Percentiles rank a stretch among this genome's conserved stretches.
These are phyloP conservation scores for Leptestheria dahalacensis DNA, from an alignment of 1,140 invertebrate species.

Conservation along the genomic window DNA sequence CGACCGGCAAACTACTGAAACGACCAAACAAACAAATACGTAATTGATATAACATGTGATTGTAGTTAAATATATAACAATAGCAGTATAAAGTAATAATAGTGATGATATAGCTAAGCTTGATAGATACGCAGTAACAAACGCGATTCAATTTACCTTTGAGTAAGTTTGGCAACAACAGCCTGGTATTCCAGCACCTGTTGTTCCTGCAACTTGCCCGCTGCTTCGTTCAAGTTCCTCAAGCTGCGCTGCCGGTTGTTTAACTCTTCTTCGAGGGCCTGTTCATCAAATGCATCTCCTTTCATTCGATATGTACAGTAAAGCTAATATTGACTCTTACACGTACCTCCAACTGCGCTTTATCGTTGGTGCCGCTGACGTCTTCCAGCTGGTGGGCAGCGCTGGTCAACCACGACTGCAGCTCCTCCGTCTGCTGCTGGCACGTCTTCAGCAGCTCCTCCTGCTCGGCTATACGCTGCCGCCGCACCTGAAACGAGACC, in stretches of 20 bases:
- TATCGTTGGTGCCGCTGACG: neutral
- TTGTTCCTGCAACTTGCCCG: slow-evolving; percentile 9
- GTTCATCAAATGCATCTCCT: too few relatives aligned
- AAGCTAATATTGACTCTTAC: neutral
- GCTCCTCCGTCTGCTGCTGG: slow-evolving; percentile 13
- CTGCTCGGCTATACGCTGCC: slow-evolving; percentile 4
- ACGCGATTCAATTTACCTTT: neutral
- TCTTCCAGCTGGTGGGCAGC: slow-evolving; percentile 3
- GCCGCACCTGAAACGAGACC: slow-evolving; percentile 1
- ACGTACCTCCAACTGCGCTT: neutral
- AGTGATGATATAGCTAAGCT: too few relatives aligned
- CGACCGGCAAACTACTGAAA: too few relatives aligned
- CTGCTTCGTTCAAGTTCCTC: slow-evolving; percentile 6
- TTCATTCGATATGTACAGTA: too few relatives aligned
- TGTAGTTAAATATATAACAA: too few relatives aligned
- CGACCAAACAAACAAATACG: too few relatives aligned
- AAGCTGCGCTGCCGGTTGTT: slow-evolving; percentile 3
- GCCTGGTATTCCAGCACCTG: slow-evolving; percentile 13
- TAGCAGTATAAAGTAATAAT: too few relatives aligned
- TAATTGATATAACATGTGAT: too few relatives aligned
- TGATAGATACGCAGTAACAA: too few relatives aligned
- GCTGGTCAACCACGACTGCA: slow-evolving; percentile 9
- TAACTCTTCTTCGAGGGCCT: slow-evolving; percentile 13
- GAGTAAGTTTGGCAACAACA: neutral
- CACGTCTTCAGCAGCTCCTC: slow-evolving; percentile 11